These are phyloP conservation scores for Petrolisthes cinctipes DNA, from an alignment of 2,888 invertebrate genomes.

Conservation along the genomic window DNA sequence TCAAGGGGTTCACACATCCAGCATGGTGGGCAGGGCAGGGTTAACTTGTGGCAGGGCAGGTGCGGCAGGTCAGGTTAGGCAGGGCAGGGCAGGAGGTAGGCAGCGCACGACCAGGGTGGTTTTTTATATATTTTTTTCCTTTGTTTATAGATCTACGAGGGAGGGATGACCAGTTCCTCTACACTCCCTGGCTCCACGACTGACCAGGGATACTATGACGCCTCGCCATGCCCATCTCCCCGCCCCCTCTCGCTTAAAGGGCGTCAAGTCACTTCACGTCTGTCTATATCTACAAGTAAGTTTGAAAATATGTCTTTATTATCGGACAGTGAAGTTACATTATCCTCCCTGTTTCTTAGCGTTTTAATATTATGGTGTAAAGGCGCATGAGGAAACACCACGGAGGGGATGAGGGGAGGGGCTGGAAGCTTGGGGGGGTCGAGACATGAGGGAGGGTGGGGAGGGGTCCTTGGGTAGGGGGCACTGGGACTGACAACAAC, in stretches of 20 bases:
- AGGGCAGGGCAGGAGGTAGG: conserved; percentile 12
- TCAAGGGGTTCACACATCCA: conserved; percentile 10
- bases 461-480: not conserved
- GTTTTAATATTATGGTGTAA: not conserved
- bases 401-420: not conserved
- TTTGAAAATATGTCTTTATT: not conserved
- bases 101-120: not conserved
- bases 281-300: not conserved
- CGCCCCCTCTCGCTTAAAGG: conserved; percentile 3
- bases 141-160: not conserved
- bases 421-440: not conserved
- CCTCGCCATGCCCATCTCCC: conserved; percentile 12
- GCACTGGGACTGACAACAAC: not conserved
- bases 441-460: not conserved
- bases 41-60: conserved; percentile 3
- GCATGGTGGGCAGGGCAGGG: conserved; percentile 13
- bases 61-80: conserved; percentile 20
- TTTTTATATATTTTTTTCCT: not conserved
- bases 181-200: not conserved
- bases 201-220: not conserved
- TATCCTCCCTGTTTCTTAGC: not conserved
- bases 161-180: not conserved
- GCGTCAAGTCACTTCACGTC: conserved; percentile 16
- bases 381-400: not conserved
- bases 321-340: not conserved